A percentile compares a stretch with the other conserved stretches of the same genome.
Evolutionary conservation across 2,888 invertebrate species (phyloP).

Genomic region (Megaustenia siamemsis): DNA sequence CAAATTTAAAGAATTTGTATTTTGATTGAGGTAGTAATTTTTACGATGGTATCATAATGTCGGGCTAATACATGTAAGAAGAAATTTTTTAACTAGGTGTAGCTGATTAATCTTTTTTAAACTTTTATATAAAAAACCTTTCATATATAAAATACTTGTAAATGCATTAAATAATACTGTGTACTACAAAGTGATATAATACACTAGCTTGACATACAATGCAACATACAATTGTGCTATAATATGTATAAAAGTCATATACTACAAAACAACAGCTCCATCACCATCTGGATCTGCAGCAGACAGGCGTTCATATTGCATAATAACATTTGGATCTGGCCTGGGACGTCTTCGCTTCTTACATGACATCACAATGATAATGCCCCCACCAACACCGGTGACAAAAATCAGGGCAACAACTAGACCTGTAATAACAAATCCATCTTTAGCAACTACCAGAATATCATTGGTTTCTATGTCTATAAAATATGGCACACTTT

Average conservation of each 20-base stretch:
- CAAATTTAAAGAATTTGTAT: no score
- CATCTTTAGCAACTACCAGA: not conserved
- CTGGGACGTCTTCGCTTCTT: constrained; percentile 34
- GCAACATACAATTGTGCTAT: no score
- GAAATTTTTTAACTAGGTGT: no score
- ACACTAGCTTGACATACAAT: no score
- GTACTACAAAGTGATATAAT: no score
- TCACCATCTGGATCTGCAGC: constrained; percentile 29
- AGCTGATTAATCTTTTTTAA: no score
- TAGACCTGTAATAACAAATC: constrained; percentile 35
- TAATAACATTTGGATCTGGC: constrained; percentile 49
- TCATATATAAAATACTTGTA: no score
- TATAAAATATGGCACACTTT: not conserved
- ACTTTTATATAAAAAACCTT: no score
- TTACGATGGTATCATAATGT: no score
- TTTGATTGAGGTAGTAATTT: no score
- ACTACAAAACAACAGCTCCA: constrained; percentile 35
- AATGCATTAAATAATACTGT: no score
- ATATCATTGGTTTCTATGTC: not conserved
- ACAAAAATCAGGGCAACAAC: constrained; percentile 39
- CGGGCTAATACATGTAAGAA: no score
- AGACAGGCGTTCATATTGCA: constrained; percentile 53
- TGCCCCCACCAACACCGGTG: constrained; percentile 31
- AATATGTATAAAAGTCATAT: not conserved
- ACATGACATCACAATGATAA: constrained; percentile 25